A percentile compares a stretch with the other conserved stretches of the same genome.
These are phyloP conservation scores for Gadopsis marmoratus DNA, from an alignment of 2,797 vertebrate genomes.

Conservation along the genomic window DNA sequence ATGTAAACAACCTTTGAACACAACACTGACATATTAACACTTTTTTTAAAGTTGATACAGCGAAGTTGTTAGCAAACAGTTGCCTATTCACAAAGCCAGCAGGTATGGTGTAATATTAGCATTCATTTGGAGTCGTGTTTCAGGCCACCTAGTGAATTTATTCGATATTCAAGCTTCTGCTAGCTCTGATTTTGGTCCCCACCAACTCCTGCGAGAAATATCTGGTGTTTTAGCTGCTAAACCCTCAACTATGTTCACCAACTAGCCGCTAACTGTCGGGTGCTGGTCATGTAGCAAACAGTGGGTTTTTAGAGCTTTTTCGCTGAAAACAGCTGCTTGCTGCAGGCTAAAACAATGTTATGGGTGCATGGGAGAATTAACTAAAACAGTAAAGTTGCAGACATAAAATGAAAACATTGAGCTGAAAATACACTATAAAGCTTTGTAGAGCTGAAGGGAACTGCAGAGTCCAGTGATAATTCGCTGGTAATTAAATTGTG, in stretches of 20 bases:
- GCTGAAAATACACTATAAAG: background rate
- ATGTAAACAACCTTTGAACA: background rate
- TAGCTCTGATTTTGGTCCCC: constrained; percentile 1
- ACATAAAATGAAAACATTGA: background rate
- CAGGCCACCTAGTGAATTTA: background rate
- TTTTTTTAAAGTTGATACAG: background rate
- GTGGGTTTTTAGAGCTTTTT: background rate
- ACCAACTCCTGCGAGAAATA: background rate
- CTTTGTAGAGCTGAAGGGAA: background rate
- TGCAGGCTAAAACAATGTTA: background rate
- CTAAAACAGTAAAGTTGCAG: background rate
- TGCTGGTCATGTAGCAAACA: background rate
- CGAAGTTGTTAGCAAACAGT: background rate
- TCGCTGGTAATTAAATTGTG: background rate
- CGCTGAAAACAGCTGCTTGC: background rate
- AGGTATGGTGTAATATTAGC: background rate
- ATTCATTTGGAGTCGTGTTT: background rate
- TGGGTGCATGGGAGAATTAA: background rate
- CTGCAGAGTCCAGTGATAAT: background rate
- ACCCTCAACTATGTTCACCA: background rate
- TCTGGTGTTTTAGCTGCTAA: background rate
- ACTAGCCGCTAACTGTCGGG: background rate
- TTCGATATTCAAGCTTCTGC: background rate
- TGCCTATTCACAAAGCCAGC: background rate
- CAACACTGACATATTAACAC: background rate